Evolutionary conservation across 2,113 vertebrate species (phyloP).

Genomic region (Tachycineta bicolor): DNA sequence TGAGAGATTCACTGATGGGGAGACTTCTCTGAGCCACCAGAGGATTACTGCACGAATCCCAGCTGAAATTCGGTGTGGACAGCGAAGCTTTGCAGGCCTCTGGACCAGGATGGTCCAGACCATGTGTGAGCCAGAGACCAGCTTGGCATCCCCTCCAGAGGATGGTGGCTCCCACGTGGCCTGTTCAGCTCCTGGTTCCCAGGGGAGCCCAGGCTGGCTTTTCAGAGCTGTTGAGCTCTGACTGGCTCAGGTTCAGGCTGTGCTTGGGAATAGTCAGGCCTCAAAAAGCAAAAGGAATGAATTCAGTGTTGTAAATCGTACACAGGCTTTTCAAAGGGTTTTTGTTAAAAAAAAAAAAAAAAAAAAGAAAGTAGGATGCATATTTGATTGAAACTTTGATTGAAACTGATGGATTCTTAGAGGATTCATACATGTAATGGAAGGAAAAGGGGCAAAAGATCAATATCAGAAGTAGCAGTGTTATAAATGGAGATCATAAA

Average conservation of each 20-base stretch:
- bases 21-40: background rate
- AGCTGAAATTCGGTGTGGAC: background rate
- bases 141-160: background rate
- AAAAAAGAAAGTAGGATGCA: background rate
- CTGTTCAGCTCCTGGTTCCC: background rate
- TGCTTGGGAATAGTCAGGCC: background rate
- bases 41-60: fast-evolving
- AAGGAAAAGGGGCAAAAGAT: background rate
- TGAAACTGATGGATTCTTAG: background rate
- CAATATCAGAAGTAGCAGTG: background rate
- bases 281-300: background rate
- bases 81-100: background rate
- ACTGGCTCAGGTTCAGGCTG: background rate
- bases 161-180: background rate
- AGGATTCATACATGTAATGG: background rate
- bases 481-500: background rate
- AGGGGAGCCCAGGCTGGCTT: background rate
- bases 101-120: background rate
- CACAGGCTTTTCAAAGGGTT: background rate
- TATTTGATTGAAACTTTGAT: background rate
- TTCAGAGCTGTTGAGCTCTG: background rate
- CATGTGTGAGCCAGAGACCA: constrained; percentile 1
- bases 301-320: background rate
- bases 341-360: background rate
- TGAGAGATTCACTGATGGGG: background rate